Evolutionary conservation across 2,888 invertebrate genomes (phyloP), one percentile per base, ranked within the genome.

Genomic region (Plagiodera versicolora): DNA sequence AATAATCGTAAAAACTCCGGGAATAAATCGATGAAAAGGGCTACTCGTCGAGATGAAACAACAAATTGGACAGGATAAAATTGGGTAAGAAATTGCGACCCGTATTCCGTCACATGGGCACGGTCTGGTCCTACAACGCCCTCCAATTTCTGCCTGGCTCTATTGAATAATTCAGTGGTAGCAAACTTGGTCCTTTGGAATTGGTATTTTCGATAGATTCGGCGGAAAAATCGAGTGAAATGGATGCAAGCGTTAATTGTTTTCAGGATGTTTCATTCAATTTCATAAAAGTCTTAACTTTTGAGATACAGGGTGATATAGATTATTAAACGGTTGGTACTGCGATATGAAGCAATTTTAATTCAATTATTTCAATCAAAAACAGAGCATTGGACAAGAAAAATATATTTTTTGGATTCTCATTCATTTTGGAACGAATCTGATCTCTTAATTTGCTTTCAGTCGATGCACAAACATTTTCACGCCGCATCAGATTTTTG

Each of bases 61-160:
- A 72, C 72, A 73, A 74, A 74, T 74, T 74, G 74, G 71, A 68
- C 68, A 69, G 68, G 66, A 67, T 70, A 70, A 70, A 71, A 72
- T 67, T 63, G 70, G 67, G 58, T 63, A 67, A 68, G 70, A 66
- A 70, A 70, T 70, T 67, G 70, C 66, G 39, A 39, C 4, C 39
- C 66, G 62, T 64, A 66, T 60, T 68, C 65, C 63, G 69, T 67
- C 70, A 66, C 67, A 59, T 57, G 63, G 63, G 63, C 44, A 20
- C 53, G 47, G 47, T 44, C 39, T 28, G 50, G 54, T 39, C 44
- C 58, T 45, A 56, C 32, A 2, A 11, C 39, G 3, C 4, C 39
- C 24, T 67, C 60, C 63, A 69, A 67, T 69, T 68, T 67, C 69
- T 67, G 67, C 67, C 67, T 64, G 69, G 62, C 65, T 62, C 62